phyloP scores from a whole-genome alignment of 2,797 vertebrate genomes.

The Pseudochirops cupreus region DNA sequence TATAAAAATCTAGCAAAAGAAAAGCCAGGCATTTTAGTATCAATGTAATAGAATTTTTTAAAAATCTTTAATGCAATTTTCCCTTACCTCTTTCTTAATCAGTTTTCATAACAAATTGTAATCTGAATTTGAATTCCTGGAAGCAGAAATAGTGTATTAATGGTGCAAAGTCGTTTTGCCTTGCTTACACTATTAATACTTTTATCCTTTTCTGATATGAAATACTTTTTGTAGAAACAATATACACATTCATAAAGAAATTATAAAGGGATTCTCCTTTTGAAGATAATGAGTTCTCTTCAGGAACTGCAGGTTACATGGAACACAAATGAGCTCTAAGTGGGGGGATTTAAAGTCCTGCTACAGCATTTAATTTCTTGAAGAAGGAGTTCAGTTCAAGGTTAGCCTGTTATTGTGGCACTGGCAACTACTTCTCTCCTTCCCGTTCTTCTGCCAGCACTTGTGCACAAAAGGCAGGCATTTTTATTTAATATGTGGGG shows the following conservation, averaged over 20 bases:
- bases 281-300: conserved; percentile 92
- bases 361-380: conserved; percentile 91
- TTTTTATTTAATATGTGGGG: conserved; percentile 90
- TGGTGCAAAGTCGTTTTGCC: conserved; percentile 82
- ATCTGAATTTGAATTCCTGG: conserved; percentile 82
- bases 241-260: conserved; percentile 90
- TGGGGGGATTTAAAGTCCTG: conserved; percentile 92
- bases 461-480: conserved; percentile 91
- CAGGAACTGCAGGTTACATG: conserved; percentile 90
- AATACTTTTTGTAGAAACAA: conserved; percentile 88
- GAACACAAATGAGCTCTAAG: conserved; percentile 91
- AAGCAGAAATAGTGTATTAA: conserved; percentile 83
- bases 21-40: conserved; percentile 79
- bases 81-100: conserved; percentile 83
- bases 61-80: conserved; percentile 80
- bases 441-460: conserved; percentile 87
- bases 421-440: conserved; percentile 87
- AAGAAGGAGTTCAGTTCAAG: conserved; percentile 92
- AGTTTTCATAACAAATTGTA: conserved; percentile 80
- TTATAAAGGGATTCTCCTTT: conserved; percentile 89
- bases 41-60: conserved; percentile 83
- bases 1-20: conserved; percentile 75
- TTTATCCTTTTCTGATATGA: conserved; percentile 86
- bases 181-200: conserved; percentile 87
- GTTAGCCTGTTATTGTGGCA: conserved; percentile 92